Evolutionary conservation across 2,113 vertebrate genomes (phyloP).

Genomic region (Engraulis encrasicolus): DNA sequence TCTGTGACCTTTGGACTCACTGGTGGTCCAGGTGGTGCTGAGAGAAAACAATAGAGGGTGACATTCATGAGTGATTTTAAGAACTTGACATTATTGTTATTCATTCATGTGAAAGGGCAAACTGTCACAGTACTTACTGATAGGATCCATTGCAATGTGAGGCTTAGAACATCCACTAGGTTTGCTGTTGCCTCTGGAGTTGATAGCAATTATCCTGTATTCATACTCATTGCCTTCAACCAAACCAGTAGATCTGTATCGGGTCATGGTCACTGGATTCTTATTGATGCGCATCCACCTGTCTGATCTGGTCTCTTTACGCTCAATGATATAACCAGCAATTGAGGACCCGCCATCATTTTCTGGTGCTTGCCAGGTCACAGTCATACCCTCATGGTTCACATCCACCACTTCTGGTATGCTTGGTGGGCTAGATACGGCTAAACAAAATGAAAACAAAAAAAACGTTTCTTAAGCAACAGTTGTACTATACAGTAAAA

Average conservation of each 20-base stretch:
- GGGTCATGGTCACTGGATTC: constrained; percentile 95
- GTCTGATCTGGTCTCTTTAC: constrained; percentile 91
- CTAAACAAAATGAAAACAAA: constrained; percentile 72
- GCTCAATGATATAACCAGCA: constrained; percentile 93
- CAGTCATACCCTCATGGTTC: constrained; percentile 95
- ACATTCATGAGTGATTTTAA: background rate
- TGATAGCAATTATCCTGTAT: constrained; percentile 92
- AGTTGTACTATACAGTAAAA: background rate
- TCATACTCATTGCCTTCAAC: constrained; percentile 96
- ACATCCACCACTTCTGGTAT: constrained; percentile 90
- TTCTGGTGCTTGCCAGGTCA: constrained; percentile 92
- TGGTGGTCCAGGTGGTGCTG: constrained; percentile 92
- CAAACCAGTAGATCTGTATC: constrained; percentile 93
- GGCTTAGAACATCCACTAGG: constrained; percentile 88
- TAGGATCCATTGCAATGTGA: constrained; percentile 92
- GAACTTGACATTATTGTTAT: background rate
- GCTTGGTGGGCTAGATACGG: constrained; percentile 89
- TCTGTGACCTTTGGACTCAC: constrained; percentile 92
- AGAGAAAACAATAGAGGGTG: constrained; percentile 6
- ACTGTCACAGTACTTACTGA: constrained; percentile 77
- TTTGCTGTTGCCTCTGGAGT: constrained; percentile 91
- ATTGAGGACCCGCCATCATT: constrained; percentile 89
- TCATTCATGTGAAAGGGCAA: background rate
- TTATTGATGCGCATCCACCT: constrained; percentile 94
- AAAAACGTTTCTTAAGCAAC: constrained; percentile 4